Conservation (phyloP, 1,140 invertebrate species). For the Zeugodacus cucurbitae region DNA sequence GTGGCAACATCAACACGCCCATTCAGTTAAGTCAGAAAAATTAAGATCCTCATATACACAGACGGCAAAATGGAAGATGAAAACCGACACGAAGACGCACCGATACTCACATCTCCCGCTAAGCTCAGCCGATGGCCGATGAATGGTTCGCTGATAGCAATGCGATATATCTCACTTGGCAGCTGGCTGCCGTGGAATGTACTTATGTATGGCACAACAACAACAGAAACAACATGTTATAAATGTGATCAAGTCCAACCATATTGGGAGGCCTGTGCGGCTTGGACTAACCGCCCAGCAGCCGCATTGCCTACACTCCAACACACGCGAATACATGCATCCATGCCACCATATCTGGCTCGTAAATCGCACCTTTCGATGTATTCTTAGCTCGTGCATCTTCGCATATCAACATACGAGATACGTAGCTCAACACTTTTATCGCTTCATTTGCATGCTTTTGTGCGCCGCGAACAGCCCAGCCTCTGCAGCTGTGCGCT, state of each 20-base stretch:
- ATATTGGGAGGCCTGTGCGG: neutral
- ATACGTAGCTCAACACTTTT: constrained; percentile 41
- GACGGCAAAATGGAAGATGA: neutral
- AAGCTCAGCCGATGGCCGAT: neutral
- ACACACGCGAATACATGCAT: neutral
- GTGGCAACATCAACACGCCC: constrained; percentile 30
- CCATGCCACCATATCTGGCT: neutral
- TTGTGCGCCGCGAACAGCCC: neutral
- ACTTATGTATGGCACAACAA: neutral
- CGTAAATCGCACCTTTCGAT: constrained; percentile 44
- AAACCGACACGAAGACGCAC: neutral
- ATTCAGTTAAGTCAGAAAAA: constrained; percentile 38
- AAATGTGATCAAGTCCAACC: neutral
- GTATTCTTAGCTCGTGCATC: neutral
- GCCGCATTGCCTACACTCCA: too few relatives aligned
- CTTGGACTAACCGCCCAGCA: neutral
- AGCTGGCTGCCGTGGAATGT: neutral
- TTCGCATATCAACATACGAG: constrained; percentile 6
- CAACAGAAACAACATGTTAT: neutral
- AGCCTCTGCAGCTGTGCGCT: neutral
- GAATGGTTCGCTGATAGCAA: constrained; percentile 5
- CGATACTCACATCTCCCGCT: neutral
- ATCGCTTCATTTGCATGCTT: constrained; percentile 48
- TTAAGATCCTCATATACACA: neutral
- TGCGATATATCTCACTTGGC: constrained; percentile 36